Conservation (phyloP, 2,113 vertebrate species). For the Hyperopisus bebe region DNA sequence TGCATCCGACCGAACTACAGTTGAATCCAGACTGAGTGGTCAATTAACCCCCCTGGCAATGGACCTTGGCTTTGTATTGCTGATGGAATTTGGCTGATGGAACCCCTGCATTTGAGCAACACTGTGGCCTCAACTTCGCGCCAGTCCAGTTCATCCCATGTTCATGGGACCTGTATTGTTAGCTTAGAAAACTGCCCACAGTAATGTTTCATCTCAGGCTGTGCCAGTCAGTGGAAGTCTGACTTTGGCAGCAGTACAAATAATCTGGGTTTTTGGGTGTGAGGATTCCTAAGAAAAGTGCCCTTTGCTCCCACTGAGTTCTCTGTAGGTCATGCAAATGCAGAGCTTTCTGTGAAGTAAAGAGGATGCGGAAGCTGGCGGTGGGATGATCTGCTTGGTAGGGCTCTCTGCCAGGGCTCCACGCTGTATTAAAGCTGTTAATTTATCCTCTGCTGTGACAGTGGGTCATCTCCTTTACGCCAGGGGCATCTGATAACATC, state of each 20-base stretch:
- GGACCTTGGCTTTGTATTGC: background rate
- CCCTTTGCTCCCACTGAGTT: background rate
- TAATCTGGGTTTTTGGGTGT: background rate
- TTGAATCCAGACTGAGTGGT: background rate
- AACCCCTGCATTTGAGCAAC: background rate
- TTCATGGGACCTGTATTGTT: slow-evolving; percentile 2
- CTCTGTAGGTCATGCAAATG: background rate
- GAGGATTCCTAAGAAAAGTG: background rate
- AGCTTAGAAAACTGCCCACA: background rate
- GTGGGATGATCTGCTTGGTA: background rate
- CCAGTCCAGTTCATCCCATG: slow-evolving; percentile 19
- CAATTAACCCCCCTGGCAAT: background rate
- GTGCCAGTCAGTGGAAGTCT: background rate
- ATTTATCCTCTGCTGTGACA: background rate
- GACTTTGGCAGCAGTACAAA: background rate
- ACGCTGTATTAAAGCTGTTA: background rate
- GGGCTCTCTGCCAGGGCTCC: background rate
- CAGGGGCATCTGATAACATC: background rate
- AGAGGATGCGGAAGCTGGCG: background rate
- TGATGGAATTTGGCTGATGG: background rate
- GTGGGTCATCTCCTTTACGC: background rate
- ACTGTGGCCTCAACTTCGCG: background rate
- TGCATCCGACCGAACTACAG: background rate
- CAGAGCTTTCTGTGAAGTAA: background rate
- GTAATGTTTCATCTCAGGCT: background rate